Evolutionary conservation across 2,888 invertebrate genomes (phyloP), one percentile per base, ranked within the genome.

Genomic region (Atethmia centrago): DNA sequence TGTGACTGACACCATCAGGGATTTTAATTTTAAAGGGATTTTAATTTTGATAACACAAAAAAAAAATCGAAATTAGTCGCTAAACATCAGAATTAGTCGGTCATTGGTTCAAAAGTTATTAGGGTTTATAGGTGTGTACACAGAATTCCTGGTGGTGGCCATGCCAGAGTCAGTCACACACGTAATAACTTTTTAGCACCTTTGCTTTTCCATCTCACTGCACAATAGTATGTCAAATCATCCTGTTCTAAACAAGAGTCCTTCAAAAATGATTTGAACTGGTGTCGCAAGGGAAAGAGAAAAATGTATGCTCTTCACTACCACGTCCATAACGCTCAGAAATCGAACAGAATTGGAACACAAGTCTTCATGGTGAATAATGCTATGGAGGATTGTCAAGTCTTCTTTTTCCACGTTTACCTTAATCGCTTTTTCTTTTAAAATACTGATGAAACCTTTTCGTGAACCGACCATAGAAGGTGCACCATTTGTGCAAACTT

Each of bases 341-440:
- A 63, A 21, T 21, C 63, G 47, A 28, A 47, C 14, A 21, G 63
- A 63, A 28, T 47, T 63, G 4, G 62, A 63, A 21, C 28, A 63
- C 8, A 63, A 14, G 28, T 63, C 63, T 31, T 63, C 47, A 14
- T 47, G 28, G 40, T 63, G 62, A 12, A 63, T 47, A 28, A 63
- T 63, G 45, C 21, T 47, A 63, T 63, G 62, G 45, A 28, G 28
- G 62, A 45, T 62, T 47, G 47, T 62, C 28, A 62, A 62, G 28
- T 62, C 12, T 45, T 62, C 45, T 28, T 28, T 47, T 19, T 45
- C 62, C 45, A 62, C 12, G 21, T 28, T 63, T 8, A 47, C 28
- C 19, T 21, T 14, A 28, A 47, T 21, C 28, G 28, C 47, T 63
- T 31, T 47, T 21, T 47, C 62, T 47, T 63, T 45, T 21, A 63